Evolutionary conservation across 2,888 invertebrate genomes (phyloP).

Genomic region (Aleiodes testaceus): DNA sequence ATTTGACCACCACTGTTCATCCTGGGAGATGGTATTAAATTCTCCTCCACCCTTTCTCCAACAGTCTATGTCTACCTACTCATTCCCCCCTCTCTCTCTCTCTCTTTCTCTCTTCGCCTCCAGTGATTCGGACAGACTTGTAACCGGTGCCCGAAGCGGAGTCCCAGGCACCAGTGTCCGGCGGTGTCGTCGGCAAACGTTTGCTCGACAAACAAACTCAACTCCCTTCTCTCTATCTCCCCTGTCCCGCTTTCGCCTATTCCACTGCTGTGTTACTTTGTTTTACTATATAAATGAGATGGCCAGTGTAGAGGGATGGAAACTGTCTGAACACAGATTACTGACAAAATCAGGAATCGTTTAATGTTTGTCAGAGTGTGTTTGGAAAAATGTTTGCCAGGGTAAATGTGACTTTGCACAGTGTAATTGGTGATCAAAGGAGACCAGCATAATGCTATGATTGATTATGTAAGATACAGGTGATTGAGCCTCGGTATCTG

Average conservation of each 20-base stretch:
- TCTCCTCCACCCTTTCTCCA: conserved; percentile 49
- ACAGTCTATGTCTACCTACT: conserved; percentile 35
- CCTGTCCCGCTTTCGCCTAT: conserved; percentile 46
- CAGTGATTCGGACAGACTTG: conserved; percentile 67
- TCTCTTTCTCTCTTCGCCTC: conserved; percentile 52
- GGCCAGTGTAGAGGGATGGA: conserved; percentile 62
- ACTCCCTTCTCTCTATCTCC: conserved; percentile 55
- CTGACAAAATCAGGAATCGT: conserved; percentile 32
- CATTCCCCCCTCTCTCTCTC: conserved; percentile 35
- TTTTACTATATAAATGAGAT: conserved; percentile 68
- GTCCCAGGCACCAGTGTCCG: conserved; percentile 69
- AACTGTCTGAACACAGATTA: conserved; percentile 55
- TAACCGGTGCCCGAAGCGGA: conserved; percentile 58
- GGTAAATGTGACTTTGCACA: neutral
- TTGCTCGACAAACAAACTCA: conserved; percentile 72
- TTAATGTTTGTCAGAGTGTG: neutral
- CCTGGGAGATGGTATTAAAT: conserved; percentile 70
- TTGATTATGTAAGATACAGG: neutral
- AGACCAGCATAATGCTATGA: neutral
- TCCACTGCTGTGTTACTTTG: conserved; percentile 59
- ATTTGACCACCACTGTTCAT: conserved; percentile 72
- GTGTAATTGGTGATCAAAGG: too few relatives aligned
- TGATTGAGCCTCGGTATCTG: neutral
- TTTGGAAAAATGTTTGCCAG: neutral
- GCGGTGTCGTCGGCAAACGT: conserved; percentile 73